These are phyloP conservation scores for Paralichthys olivaceus DNA, from an alignment of 2,113 vertebrate species.

Conservation along the genomic window DNA sequence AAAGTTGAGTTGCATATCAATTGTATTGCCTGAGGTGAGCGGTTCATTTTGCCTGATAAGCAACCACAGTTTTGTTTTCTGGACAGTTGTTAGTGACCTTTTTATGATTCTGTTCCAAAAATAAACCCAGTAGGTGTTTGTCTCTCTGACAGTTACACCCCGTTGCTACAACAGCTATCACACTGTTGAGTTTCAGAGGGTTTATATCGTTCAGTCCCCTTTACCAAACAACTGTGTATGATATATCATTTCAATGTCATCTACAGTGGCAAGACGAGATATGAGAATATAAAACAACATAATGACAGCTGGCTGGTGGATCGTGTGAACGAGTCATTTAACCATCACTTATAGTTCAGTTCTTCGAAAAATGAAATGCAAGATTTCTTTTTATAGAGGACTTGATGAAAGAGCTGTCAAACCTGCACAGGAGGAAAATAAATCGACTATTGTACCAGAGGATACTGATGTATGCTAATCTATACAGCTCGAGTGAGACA, in stretches of 20 bases:
- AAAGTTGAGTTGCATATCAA: constrained; percentile 19
- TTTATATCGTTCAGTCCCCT: neutral
- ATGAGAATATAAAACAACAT: neutral
- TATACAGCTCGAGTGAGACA: constrained; percentile 14
- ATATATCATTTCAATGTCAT: neutral
- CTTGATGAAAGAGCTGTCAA: constrained; percentile 15
- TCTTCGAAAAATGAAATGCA: neutral
- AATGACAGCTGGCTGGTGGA: constrained; percentile 6
- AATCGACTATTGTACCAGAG: neutral
- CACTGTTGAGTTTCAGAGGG: neutral
- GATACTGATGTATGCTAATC: constrained; percentile 41
- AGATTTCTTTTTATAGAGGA: neutral
- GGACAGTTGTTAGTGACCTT: neutral
- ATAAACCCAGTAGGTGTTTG: neutral
- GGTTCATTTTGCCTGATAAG: constrained; percentile 29
- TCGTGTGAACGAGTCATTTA: constrained; percentile 35
- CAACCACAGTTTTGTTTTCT: constrained; percentile 8
- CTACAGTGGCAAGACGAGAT: neutral
- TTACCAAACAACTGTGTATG: neutral
- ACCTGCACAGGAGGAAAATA: neutral
- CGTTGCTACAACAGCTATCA: neutral
- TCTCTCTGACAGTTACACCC: neutral
- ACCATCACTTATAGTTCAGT: neutral
- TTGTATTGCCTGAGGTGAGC: constrained; percentile 27
- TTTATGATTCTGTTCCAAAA: neutral